Conservation (phyloP, 64 coral and sea anemone species). For the Exaiptasia diaphana region DNA sequence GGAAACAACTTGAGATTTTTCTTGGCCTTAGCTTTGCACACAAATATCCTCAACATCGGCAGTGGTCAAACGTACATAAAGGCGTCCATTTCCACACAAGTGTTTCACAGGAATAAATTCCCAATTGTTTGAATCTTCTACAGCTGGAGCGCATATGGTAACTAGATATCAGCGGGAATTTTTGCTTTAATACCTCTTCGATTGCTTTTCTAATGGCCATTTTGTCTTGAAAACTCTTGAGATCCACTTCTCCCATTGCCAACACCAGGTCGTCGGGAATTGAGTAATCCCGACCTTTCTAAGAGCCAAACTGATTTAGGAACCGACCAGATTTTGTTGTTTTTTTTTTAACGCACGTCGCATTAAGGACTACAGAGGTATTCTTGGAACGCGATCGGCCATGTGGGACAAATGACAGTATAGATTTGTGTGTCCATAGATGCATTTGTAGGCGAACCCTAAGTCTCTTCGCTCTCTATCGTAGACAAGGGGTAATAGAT, state of each 20-base stretch:
- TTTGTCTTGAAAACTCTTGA: slow-evolving; percentile 44
- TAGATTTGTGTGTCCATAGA: slow-evolving; percentile 8
- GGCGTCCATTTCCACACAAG: slow-evolving; percentile 36
- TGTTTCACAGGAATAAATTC: slow-evolving; percentile 75
- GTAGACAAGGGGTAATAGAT: slow-evolving; percentile 7
- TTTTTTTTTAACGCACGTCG: no score
- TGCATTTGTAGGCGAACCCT: slow-evolving; percentile 7
- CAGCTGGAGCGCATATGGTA: slow-evolving; percentile 36
- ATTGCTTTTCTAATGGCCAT: slow-evolving; percentile 52
- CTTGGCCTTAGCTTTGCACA: slow-evolving; percentile 18
- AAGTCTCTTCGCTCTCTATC: slow-evolving; percentile 16
- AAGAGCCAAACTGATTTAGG: slow-evolving; percentile 42
- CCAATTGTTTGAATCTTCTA: slow-evolving; percentile 46
- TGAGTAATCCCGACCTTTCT: slow-evolving; percentile 45
- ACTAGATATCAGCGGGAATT: slow-evolving; percentile 27
- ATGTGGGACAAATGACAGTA: slow-evolving; percentile 3
- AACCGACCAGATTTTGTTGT: slow-evolving; percentile 37
- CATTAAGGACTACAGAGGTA: not conserved
- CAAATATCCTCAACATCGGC: slow-evolving; percentile 44
- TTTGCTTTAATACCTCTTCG: slow-evolving; percentile 23
- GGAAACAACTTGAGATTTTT: not conserved
- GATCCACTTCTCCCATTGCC: slow-evolving; percentile 54
- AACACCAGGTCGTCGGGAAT: slow-evolving; percentile 48
- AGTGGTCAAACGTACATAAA: slow-evolving; percentile 36
- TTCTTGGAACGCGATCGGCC: slow-evolving; percentile 12